Evolutionary conservation across 2,113 vertebrate species (phyloP), one percentile per base, ranked within the genome.

Genomic region (Cinclus cinclus): DNA sequence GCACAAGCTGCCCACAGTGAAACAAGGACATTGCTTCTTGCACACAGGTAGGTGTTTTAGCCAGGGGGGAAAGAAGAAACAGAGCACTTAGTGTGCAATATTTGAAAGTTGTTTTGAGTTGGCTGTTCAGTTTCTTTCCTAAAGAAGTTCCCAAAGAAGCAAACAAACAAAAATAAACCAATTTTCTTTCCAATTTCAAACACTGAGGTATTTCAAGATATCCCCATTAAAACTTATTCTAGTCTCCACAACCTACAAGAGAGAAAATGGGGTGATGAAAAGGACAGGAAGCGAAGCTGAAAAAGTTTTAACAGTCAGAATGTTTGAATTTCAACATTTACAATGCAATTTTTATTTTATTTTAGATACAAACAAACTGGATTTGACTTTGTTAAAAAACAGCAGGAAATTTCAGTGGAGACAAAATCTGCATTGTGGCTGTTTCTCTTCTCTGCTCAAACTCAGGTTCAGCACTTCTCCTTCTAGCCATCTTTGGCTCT

Each of bases 401-500:
- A 79, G 27, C 41, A 63, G 33, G 12, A 64, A 46, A 35, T 31
- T 94, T 70, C 15, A 16, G 20, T 4, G 3, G n/a, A 68, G 15
- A 53, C 0, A 1, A 23, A 24, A 63, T 11, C 31, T 53, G 10
- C 33, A 35, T 37, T 7, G 2, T 6, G 25, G 31, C 24, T 79
- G 14, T 71, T 88, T 76, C 56, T 28, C 25, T 39, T 35, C 50
- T 27, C 59, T 75, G n/a, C 31, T 71, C 6, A 25, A 27, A 20
- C 55, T 46, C 44, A 71, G 19, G 13, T 59, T 68, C 44, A 70
- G 58, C 23, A 52, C 82, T 85, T 82, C 35, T 82, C 27, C 47
- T 28, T 33, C 33, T 33, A 39, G 17, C n/a, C 52, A 17, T 13
- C 10, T 0, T 12, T 37, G 35, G 19, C 28, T 73, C 42, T 42